Base-by-base conservation (phyloP, 2,888 invertebrate species). In the Crossocerus cetratus region DNA sequence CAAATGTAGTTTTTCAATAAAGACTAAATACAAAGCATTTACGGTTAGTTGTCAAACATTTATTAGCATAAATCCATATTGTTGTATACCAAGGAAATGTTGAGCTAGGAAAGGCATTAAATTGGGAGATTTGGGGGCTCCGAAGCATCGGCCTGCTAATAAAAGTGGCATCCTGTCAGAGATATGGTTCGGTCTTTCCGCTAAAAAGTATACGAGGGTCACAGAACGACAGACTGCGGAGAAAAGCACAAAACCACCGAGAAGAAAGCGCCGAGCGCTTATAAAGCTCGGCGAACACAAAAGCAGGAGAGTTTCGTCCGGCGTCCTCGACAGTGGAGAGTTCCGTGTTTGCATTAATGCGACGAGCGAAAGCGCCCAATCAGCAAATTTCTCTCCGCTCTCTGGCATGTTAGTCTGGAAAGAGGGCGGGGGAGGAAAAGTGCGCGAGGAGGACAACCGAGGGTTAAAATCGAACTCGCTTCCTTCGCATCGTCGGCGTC, bases 321-420 rank as follows among this genome's bases (percentile, higher is more conserved):
- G 43, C 56, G 13, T 11, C 2, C 32, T 32, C 11, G 32, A 3
- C 13, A 14, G 14, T n/a, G 60, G 16, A 60, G 54, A 55, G 32
- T 45, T 49, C 42, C 13, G 1, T 68, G 54, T 56, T 62, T 68
- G 32, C 66, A 32, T 61, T 16, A 44, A 59, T 42, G 14, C n/a
- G 32, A 62, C 18, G 16, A 21, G 18, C 16, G 22, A 57, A 57
- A 68, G 4, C 16, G 49, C n/a, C 49, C 62, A 23, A 49, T 61
- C 67, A 20, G 42, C n/a, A 22, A 49, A 57, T 57, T 56, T 53
- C 57, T 53, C 49, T 57, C 32, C 32, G n/a, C n/a, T 21, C 4
- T 14, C 8, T 49, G 14, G 14, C 16, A 14, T 49, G 49, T 49
- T 49, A 49, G 49, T 13, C 5, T 4, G 49, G 16, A 49, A 49